Percentiles rank a stretch among this genome's conserved stretches.
These are phyloP conservation scores for Ahaetulla prasina DNA, from an alignment of 2,113 vertebrate species.

Conservation along the genomic window DNA sequence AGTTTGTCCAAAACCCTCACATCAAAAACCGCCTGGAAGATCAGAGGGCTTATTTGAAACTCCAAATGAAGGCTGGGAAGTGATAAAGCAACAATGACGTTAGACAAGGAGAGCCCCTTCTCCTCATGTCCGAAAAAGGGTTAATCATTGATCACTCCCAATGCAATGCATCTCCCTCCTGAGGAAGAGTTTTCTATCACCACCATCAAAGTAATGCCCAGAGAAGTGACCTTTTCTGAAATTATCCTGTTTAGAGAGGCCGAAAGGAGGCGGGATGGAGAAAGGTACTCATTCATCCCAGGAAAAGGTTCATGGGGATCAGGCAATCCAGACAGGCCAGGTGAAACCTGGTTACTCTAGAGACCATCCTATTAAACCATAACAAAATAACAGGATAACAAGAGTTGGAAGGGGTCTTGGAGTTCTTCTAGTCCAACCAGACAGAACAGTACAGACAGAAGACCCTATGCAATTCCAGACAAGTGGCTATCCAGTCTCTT, in stretches of 20 bases:
- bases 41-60: slow-evolving; percentile 63
- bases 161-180: background rate
- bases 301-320: background rate
- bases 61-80: slow-evolving; percentile 47
- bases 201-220: background rate
- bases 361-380: background rate
- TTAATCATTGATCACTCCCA: background rate
- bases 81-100: slow-evolving; percentile 54
- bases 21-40: slow-evolving; percentile 74
- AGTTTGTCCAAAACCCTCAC: slow-evolving; percentile 75
- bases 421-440: background rate
- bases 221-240: no score
- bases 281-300: background rate
- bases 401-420: background rate
- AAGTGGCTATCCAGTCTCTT: no score
- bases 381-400: background rate
- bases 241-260: background rate
- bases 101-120: background rate
- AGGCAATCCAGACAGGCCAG: background rate
- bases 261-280: background rate
- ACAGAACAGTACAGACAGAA: background rate
- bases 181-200: background rate
- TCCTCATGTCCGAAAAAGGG: slow-evolving; percentile 20
- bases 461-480: no score
- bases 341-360: background rate